These are phyloP conservation scores for Apodemus speciosus DNA, from an alignment of 2,113 vertebrate species.

Conservation along the genomic window DNA sequence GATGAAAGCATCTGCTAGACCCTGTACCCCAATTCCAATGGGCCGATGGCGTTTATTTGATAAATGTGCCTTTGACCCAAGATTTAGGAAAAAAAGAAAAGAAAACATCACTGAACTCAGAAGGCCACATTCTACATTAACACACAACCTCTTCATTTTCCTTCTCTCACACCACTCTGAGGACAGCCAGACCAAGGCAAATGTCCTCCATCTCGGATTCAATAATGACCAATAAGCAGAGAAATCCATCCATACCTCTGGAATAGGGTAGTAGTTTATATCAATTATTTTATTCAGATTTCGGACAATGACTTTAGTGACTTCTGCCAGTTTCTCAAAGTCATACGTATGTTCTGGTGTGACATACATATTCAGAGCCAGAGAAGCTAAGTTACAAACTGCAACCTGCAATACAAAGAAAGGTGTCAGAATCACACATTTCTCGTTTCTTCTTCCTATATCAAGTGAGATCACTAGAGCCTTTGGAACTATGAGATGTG, in stretches of 20 bases:
- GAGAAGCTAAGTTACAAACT: slow-evolving; percentile 96
- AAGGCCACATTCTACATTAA: slow-evolving; percentile 40
- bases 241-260: slow-evolving; percentile 88
- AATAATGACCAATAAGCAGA: slow-evolving; percentile 18
- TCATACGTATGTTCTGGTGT: slow-evolving; percentile 92
- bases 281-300: slow-evolving; percentile 99
- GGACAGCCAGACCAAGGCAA: background rate
- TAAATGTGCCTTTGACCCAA: slow-evolving; percentile 86
- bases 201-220: background rate
- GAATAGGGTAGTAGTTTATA: slow-evolving; percentile 97
- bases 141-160: background rate
- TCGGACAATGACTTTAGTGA: slow-evolving; percentile 94
- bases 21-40: slow-evolving; percentile 97
- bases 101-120: slow-evolving; percentile 51
- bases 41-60: slow-evolving; percentile 96
- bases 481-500: background rate
- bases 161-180: slow-evolving; percentile 38
- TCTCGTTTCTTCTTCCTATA: slow-evolving; percentile 17
- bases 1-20: slow-evolving; percentile 96
- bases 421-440: background rate
- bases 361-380: slow-evolving; percentile 98
- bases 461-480: background rate
- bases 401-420: slow-evolving; percentile 87
- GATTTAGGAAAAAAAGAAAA: slow-evolving; percentile 20
- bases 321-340: slow-evolving; percentile 92